These are phyloP conservation scores for Onchidella celtica DNA, from an alignment of 2,888 invertebrate genomes.

Conservation along the genomic window DNA sequence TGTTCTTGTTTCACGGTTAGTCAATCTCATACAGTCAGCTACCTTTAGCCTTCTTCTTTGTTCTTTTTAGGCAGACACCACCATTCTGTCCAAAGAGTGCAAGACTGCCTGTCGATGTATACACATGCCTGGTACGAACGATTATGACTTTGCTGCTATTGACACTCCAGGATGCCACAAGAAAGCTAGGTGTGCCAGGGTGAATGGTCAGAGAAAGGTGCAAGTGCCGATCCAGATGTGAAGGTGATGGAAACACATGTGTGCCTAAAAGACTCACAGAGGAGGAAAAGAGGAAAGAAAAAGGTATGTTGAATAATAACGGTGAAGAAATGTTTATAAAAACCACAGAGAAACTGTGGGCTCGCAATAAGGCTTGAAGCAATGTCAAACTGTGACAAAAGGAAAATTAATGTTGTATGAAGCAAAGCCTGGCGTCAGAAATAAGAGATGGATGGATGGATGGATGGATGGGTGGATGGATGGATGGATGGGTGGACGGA, in stretches of 20 bases:
- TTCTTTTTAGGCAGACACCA: not conserved
- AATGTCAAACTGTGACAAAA: no score
- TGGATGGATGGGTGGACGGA: no score
- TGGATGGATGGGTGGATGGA: no score
- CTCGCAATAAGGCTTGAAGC: no score
- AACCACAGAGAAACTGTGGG: no score
- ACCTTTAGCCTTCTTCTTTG: no score
- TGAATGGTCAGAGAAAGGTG: slow-evolving; percentile 1
- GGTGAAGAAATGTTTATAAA: no score
- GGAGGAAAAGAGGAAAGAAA: not conserved
- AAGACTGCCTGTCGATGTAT: not conserved
- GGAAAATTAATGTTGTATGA: no score
- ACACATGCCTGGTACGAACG: not conserved
- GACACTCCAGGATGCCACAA: not conserved
- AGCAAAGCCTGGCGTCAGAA: no score
- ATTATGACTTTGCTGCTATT: not conserved
- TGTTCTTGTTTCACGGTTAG: no score
- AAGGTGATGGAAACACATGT: slow-evolving; percentile 15
- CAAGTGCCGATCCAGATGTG: not conserved
- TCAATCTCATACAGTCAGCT: no score
- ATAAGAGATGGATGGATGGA: no score
- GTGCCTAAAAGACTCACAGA: not conserved
- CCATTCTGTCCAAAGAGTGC: slow-evolving; percentile 6
- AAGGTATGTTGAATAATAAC: not conserved
- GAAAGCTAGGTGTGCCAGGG: not conserved